Conservation (phyloP, 2,113 vertebrate genomes). For the Talpa occidentalis region DNA sequence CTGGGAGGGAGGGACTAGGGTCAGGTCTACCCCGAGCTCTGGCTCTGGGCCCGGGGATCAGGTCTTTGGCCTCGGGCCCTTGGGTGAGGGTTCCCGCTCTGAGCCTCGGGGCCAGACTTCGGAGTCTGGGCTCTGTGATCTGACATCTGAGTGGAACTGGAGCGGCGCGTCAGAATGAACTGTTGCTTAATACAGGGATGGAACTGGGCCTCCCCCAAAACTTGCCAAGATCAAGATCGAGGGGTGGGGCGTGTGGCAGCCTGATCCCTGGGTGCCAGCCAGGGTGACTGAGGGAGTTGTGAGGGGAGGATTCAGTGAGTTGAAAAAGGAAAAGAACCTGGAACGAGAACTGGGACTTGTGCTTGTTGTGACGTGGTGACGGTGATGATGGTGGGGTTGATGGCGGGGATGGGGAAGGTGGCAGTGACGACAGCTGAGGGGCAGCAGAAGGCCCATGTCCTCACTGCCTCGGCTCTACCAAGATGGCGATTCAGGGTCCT, state of each 20-base stretch:
- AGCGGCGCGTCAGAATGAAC: rapidly evolving
- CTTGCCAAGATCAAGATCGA: background rate
- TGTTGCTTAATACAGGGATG: rapidly evolving
- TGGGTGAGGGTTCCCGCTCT: background rate
- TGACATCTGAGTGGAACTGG: rapidly evolving
- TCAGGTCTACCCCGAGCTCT: background rate
- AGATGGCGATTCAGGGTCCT: background rate
- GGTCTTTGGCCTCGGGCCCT: background rate
- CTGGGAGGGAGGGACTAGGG: background rate
- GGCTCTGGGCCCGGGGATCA: background rate
- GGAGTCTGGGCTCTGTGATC: background rate
- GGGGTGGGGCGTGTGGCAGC: background rate
- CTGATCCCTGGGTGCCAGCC: background rate
- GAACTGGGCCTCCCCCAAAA: background rate
- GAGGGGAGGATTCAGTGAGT: background rate
- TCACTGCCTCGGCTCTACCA: background rate
- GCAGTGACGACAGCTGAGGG: background rate
- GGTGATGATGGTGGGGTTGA: rapidly evolving
- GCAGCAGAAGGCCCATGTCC: background rate
- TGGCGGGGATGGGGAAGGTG: rapidly evolving
- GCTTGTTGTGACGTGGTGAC: background rate
- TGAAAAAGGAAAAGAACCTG: background rate
- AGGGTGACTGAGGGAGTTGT: background rate
- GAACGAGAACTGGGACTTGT: background rate
- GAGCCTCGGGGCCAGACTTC: background rate